Conservation (phyloP, 2,888 invertebrate genomes). For the Prostheceraeus crozeri region DNA sequence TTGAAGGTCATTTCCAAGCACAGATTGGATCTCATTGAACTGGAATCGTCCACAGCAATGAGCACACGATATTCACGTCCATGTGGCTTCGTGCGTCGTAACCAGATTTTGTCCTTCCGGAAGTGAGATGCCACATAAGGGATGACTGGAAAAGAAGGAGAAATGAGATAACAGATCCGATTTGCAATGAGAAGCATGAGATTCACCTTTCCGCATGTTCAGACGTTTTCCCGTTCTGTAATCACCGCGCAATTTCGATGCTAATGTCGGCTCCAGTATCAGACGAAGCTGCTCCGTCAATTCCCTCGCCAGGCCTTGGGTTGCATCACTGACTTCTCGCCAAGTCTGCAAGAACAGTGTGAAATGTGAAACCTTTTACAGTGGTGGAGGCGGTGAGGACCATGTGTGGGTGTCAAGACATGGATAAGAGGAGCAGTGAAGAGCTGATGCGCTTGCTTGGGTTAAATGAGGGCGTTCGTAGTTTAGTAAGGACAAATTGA, state of each 20-base stretch:
- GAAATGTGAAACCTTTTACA: too few species aligned
- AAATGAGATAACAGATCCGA: too few species aligned
- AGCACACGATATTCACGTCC: constrained; percentile 91
- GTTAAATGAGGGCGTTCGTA: too few species aligned
- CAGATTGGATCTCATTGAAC: constrained; percentile 62
- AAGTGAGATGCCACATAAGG: constrained; percentile 98
- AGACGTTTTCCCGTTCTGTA: constrained; percentile 83
- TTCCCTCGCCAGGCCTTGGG: too few species aligned
- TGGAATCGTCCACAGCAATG: constrained; percentile 90
- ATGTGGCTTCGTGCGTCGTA: constrained; percentile 84
- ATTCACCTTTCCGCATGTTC: constrained; percentile 76
- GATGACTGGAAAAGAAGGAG: too few species aligned
- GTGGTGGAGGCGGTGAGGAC: too few species aligned
- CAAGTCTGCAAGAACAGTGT: too few species aligned
- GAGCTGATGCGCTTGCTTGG: too few species aligned
- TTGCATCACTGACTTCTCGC: too few species aligned
- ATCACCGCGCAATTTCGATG: constrained; percentile 82
- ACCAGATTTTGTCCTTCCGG: constrained; percentile 97
- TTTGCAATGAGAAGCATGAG: neutral
- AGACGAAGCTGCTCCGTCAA: constrained; percentile 85
- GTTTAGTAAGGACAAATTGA: too few species aligned
- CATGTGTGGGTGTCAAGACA: too few species aligned
- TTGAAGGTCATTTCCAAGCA: constrained; percentile 71
- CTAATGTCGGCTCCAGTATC: constrained; percentile 87
- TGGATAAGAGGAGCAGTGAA: too few species aligned